A percentile compares a stretch with the other conserved stretches of the same genome.
These are phyloP conservation scores for Procambarus clarkii DNA, from an alignment of 1,140 invertebrate species.

Conservation along the genomic window DNA sequence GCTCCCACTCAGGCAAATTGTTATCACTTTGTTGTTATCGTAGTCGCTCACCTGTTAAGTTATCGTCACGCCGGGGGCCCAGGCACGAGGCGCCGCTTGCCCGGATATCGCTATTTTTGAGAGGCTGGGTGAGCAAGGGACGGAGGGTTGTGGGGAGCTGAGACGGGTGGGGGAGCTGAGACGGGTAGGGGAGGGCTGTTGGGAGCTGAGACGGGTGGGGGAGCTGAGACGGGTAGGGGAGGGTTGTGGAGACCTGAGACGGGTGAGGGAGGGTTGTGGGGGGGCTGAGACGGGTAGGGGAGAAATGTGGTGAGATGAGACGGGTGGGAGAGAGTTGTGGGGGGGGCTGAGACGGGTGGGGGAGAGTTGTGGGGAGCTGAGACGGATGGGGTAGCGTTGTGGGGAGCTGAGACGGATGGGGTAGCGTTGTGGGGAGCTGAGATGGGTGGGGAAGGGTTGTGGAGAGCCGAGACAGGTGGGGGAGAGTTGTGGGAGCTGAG, in stretches of 20 bases:
- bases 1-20: slow-evolving; percentile 36
- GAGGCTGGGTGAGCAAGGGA: background rate
- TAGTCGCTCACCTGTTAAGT: slow-evolving; percentile 27
- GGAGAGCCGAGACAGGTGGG: background rate
- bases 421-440: background rate
- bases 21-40: slow-evolving; percentile 21
- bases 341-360: background rate
- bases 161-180: background rate
- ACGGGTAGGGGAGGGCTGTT: background rate
- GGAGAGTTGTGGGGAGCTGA: background rate
- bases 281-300: background rate
- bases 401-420: background rate
- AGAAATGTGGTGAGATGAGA: background rate
- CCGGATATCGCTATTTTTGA: background rate
- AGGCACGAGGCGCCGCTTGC: background rate
- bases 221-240: background rate
- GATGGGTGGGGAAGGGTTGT: no score
- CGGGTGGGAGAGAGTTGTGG: background rate
- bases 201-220: background rate
- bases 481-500: background rate
- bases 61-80: background rate
- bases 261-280: no score
- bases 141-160: background rate
- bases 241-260: background rate
- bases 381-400: background rate